Evolutionary conservation across 1,140 invertebrate species (phyloP), one percentile per base, ranked within the genome.

Genomic region (Zaprionus africanus): DNA sequence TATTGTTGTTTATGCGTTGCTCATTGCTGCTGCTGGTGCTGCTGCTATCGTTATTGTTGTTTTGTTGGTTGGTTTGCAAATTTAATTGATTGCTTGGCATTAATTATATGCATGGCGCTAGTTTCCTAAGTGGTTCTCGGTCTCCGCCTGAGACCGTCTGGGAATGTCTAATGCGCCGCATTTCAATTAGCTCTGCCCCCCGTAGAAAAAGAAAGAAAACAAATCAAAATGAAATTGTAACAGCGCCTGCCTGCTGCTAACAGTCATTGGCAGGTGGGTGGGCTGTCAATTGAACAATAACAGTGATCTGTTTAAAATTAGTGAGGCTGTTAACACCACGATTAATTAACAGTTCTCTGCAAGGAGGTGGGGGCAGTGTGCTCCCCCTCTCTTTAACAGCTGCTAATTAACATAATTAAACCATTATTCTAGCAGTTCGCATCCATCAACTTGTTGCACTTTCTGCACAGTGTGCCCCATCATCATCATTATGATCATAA

Each of bases 1-100:
- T 76, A 59, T 59, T 76, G 58, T 76, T 76, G 72, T 78, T 78
- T 82, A 74, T 82, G 71, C 54, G 38, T 54, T 28, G 19, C 19
- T 24, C 28, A 64, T 58, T 81, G 26, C n/a, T 63, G 62, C 24
- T 62, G 17, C n/a, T 0, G 31, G 7, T 51, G 36, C 24, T 36
- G 31, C 12, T 51, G 36, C 24, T 36, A 46, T 11, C 59, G 53
- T 26, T 59, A 7, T 53, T 38, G 41, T 38, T 62, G 11, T 59
- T 65, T 15, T 72, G 34, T 56, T 7, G 31, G 69, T 15, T 31
- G 38, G 36, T 17, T 66, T 58, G 65, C 60, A 58, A 70, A 64
- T 84, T 72, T 87, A 88, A 88, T 87, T 87, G 83, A 87, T 83
- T 76, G 83, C 46, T 54, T 57, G 85, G 46, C 78, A 88, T 88